Percentiles rank a stretch among this genome's conserved stretches.
phyloP scores from a whole-genome alignment of 2,113 vertebrate species.

The Lamprotornis superbus region DNA sequence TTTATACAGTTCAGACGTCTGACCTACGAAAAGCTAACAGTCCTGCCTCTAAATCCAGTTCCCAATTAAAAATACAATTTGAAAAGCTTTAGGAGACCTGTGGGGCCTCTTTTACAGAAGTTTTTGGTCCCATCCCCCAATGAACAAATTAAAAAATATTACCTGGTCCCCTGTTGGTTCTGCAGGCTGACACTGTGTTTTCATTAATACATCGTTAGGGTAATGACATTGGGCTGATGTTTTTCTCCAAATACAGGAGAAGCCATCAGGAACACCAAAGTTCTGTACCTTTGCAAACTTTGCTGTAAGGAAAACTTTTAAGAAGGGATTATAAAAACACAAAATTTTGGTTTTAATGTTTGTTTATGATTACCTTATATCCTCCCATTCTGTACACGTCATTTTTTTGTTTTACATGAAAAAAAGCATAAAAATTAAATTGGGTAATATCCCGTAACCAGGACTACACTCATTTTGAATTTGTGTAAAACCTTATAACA shows the following conservation, averaged over 20 bases:
- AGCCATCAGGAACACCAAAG: background rate
- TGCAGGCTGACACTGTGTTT: slow-evolving; percentile 72
- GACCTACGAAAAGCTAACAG: slow-evolving; percentile 66
- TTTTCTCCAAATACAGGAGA: slow-evolving; percentile 39
- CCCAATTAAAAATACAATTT: slow-evolving; percentile 82
- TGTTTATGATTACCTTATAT: background rate
- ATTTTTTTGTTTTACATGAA: background rate
- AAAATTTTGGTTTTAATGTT: background rate
- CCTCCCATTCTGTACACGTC: background rate
- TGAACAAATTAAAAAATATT: slow-evolving; percentile 81
- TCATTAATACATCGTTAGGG: slow-evolving; percentile 77
- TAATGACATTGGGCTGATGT: slow-evolving; percentile 63
- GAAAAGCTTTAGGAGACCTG: slow-evolving; percentile 77
- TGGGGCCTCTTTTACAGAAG: slow-evolving; percentile 73
- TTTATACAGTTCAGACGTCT: slow-evolving; percentile 66
- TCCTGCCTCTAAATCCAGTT: slow-evolving; percentile 67
- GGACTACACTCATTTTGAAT: background rate
- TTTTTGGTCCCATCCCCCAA: slow-evolving; percentile 69
- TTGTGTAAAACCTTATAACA: background rate
- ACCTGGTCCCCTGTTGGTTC: slow-evolving; percentile 71
- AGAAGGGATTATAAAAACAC: background rate
- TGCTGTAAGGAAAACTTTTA: background rate
- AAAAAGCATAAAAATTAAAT: background rate
- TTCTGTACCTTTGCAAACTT: background rate
- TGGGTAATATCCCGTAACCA: background rate